Conservation (phyloP, 2,113 vertebrate genomes). For the Lontra canadensis region DNA sequence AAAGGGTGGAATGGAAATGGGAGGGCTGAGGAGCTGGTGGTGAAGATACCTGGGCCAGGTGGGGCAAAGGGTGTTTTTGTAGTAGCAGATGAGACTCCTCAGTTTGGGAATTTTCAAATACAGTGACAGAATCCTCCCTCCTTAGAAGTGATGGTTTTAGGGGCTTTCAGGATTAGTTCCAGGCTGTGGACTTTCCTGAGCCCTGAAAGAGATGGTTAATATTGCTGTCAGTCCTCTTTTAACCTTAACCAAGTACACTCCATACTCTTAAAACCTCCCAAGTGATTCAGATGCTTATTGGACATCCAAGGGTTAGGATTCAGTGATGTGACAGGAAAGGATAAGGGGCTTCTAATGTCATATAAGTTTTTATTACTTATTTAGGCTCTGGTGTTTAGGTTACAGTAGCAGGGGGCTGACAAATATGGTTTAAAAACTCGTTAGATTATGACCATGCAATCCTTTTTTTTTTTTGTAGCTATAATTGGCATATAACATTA, state of each 20-base stretch:
- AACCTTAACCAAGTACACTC: background rate
- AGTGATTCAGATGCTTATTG: constrained; percentile 6
- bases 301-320: background rate
- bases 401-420: background rate
- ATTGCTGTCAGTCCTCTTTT: constrained; percentile 30
- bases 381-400: constrained; percentile 5
- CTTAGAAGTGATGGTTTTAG: constrained; percentile 42
- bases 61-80: constrained; percentile 10
- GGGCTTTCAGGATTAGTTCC: background rate
- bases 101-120: constrained; percentile 29
- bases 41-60: background rate
- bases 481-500: background rate
- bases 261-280: constrained; percentile 30
- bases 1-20: constrained; percentile 40
- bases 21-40: constrained; percentile 20
- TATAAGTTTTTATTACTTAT: background rate
- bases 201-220: constrained; percentile 12
- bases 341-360: background rate
- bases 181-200: constrained; percentile 28
- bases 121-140: background rate
- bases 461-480: background rate
- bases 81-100: background rate
- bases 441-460: background rate
- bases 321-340: background rate
- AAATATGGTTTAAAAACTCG: background rate